phyloP scores from a whole-genome alignment of 2,113 vertebrate genomes.

The Rhinolophus sinicus region DNA sequence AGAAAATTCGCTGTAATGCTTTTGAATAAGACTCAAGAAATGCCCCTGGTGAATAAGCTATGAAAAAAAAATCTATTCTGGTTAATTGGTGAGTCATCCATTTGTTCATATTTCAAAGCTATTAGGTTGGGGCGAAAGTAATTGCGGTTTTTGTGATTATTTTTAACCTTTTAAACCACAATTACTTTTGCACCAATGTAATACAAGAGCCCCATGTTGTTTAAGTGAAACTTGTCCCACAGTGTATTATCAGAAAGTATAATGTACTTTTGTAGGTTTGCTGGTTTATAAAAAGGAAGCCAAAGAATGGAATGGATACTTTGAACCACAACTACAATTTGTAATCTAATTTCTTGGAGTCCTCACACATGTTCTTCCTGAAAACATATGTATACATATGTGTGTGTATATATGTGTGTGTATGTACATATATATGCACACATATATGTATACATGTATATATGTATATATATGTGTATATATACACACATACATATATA shows the following conservation, averaged over 20 bases:
- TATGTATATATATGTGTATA: too few relatives aligned
- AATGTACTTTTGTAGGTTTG: background rate
- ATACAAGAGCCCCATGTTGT: background rate
- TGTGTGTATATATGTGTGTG: too few relatives aligned
- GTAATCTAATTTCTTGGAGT: constrained; percentile 67
- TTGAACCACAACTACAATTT: constrained; percentile 44
- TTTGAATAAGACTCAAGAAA: constrained; percentile 34
- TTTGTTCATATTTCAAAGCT: background rate
- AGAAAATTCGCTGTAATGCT: constrained; percentile 2
- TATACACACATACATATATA: too few relatives aligned
- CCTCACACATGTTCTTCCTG: constrained; percentile 42
- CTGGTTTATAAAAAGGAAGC: constrained; percentile 31
- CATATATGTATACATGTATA: background rate
- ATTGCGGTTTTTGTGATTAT: too few relatives aligned
- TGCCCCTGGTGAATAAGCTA: background rate
- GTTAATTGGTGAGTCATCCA: background rate
- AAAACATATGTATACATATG: constrained; percentile 42
- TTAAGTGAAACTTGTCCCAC: background rate
- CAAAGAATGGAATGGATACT: background rate
- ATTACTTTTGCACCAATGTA: background rate
- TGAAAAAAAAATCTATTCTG: background rate
- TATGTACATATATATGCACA: too few relatives aligned
- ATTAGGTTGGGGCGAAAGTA: too few relatives aligned
- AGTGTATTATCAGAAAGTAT: background rate
- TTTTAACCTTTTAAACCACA: too few relatives aligned